Conservation (phyloP, 2,797 vertebrate genomes). For the Rhynchonycteris naso region DNA sequence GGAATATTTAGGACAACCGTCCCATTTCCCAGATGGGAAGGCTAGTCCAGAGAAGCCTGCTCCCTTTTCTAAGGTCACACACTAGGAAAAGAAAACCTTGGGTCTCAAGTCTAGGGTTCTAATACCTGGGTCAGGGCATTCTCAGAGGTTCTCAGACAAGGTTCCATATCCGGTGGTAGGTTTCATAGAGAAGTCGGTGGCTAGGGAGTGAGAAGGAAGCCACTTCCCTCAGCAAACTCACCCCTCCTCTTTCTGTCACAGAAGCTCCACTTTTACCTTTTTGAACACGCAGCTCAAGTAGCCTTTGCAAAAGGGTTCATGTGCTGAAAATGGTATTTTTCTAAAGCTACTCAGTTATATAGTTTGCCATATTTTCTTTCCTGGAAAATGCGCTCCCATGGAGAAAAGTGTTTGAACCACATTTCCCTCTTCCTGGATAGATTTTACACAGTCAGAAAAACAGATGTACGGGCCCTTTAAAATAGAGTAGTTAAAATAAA, state of each 20-base stretch:
- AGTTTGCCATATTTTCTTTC: constrained; percentile 55
- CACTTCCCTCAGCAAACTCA: fast-evolving
- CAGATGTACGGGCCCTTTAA: background rate
- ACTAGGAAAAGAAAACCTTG: too few species aligned
- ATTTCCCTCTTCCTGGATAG: background rate
- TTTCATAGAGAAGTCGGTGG: background rate
- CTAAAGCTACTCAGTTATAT: constrained; percentile 45
- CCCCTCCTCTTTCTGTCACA: background rate
- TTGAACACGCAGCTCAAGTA: background rate
- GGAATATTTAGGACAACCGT: background rate
- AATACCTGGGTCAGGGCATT: background rate
- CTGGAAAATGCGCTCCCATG: constrained; percentile 57
- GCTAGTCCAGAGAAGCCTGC: background rate
- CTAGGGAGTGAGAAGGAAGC: background rate
- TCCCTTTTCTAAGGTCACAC: background rate
- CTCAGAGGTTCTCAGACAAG: background rate
- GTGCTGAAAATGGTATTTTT: background rate
- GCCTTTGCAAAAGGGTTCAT: background rate
- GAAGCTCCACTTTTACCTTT: background rate
- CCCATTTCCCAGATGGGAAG: constrained; percentile 48
- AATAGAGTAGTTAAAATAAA: constrained; percentile 44
- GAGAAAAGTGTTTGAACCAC: constrained; percentile 51
- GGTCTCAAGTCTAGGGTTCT: background rate
- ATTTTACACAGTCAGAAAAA: constrained; percentile 10
- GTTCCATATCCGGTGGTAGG: background rate